These are phyloP conservation scores for Brachyrhaphis roseni DNA, from an alignment of 2,797 vertebrate genomes.

Conservation along the genomic window DNA sequence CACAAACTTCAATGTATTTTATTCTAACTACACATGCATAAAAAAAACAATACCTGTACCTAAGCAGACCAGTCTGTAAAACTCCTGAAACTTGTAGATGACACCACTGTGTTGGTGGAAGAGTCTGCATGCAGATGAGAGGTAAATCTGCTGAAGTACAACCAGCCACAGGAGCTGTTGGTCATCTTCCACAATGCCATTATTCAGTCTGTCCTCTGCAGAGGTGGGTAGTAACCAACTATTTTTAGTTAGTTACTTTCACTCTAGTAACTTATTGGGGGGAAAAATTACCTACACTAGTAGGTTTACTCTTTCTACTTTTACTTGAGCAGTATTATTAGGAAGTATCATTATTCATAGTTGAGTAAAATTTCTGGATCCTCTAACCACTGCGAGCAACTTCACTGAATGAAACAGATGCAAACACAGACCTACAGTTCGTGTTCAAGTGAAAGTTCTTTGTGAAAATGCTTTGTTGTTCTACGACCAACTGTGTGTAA, in stretches of 20 bases:
- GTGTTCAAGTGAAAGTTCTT: not conserved
- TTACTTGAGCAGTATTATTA: not conserved
- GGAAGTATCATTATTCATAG: not conserved
- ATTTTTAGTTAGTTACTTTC: no score
- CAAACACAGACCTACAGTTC: not conserved
- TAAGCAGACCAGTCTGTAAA: not conserved
- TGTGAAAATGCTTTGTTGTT: not conserved
- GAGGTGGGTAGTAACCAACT: no score
- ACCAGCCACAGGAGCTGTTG: not conserved
- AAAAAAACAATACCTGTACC: not conserved
- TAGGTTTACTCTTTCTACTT: no score
- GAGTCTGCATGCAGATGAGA: not conserved
- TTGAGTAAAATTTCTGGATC: not conserved
- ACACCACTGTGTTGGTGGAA: not conserved
- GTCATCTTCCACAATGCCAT: not conserved
- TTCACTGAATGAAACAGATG: not conserved
- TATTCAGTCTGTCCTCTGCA: not conserved
- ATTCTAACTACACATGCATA: not conserved
- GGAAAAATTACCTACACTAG: no score
- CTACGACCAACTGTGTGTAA: not conserved
- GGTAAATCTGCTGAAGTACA: not conserved
- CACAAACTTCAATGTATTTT: not conserved
- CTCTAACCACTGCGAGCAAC: not conserved
- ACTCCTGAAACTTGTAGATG: not conserved
- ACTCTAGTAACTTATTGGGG: no score